Evolutionary conservation across 2,113 vertebrate genomes (phyloP).

Genomic region (Loxodonta africana): DNA sequence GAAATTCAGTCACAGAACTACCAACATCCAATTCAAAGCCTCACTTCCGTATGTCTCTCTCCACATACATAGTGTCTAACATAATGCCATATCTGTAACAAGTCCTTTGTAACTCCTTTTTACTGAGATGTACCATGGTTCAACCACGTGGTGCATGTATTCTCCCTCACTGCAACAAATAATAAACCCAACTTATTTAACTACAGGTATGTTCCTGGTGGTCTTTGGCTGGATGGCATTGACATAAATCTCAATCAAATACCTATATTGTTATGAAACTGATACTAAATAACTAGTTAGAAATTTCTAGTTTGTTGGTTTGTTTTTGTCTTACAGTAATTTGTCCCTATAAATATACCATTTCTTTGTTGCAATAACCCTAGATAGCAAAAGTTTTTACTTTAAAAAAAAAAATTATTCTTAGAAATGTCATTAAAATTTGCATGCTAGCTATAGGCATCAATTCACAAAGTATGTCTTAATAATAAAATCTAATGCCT

Average conservation of each 20-base stretch:
- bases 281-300: neutral
- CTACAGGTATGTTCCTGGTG: neutral
- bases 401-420: neutral
- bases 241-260: neutral
- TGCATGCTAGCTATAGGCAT: neutral
- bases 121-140: neutral
- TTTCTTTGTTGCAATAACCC: neutral
- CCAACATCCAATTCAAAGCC: neutral
- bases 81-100: neutral
- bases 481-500: neutral
- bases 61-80: neutral
- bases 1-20: neutral
- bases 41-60: neutral
- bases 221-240: neutral
- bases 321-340: neutral
- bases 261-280: neutral
- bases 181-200: neutral
- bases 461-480: neutral
- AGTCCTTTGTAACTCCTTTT: neutral
- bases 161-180: neutral
- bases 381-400: neutral
- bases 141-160: rapidly evolving
- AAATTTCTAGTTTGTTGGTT: rapidly evolving
- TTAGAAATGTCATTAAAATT: neutral
- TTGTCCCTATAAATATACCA: neutral